Base-by-base conservation (phyloP, 2,888 invertebrate species). In the Ctena decussata region DNA sequence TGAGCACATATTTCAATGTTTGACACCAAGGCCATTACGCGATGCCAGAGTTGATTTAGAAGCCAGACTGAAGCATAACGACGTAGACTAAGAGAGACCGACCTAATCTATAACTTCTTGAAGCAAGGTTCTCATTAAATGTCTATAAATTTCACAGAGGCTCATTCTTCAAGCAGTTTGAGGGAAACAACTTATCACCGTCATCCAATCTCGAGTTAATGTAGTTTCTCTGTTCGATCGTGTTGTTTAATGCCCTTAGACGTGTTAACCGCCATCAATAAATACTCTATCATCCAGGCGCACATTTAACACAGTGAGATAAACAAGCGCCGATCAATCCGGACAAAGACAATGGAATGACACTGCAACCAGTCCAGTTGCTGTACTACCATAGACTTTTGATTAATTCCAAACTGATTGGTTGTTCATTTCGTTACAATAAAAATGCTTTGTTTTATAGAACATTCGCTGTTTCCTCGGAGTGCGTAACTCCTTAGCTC, bases 211-310 rank as follows among this genome's bases (percentile, higher is more conserved):
- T 11, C 6, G 35, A 65, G 65, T 65, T 65, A 65, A 65, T 65
- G 65, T 65, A 65, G 65, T 65, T 65, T 65, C 21, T 32, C 35
- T 65, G 65, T 65, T 65, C 65, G 35, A 65, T 65, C 32, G 35
- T 65, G 65, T 65, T 65, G 35, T 32, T 65, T 65, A 35, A 15
- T 35, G 32, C 21, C 35, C 32, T 32, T 2, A 5, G 35, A 65
- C 65, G 65, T 65, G 65, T 35, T 65, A 65, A 35, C 65, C 35
- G 35, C 65, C 35, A 65, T 65, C 65, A 65, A 32, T 65, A 65
- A 12, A 32, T 18, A 65, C 35, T 65, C 18, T 35, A 65, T 65
- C 65, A 65, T 65, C 21, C 5, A 1, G 2, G 18, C 21, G 8
- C 65, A 18, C 35, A 65, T 65, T 35, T 35, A 65, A 65, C 35